phyloP scores from a whole-genome alignment of 1,140 invertebrate genomes.

The Hyles vespertilio region DNA sequence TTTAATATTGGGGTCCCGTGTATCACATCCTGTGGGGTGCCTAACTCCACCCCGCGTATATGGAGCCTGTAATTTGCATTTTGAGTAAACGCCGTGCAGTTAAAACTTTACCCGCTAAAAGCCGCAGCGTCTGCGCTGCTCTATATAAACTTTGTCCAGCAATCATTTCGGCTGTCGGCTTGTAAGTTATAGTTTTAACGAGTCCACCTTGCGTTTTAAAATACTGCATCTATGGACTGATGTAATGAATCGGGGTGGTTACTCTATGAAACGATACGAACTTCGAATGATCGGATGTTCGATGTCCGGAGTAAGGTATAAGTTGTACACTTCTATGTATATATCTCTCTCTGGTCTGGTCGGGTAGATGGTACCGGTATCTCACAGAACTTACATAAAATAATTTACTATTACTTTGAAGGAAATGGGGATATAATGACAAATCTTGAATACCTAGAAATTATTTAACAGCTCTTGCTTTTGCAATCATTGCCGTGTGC shows the following conservation, averaged over 20 bases:
- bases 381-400: background rate
- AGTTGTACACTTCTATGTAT: no score
- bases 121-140: slow-evolving; percentile 36
- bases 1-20: slow-evolving; percentile 63
- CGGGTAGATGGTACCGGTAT: background rate
- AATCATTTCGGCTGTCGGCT: slow-evolving; percentile 21
- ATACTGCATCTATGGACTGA: background rate
- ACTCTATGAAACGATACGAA: no score
- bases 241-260: no score
- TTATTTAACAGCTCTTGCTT: no score
- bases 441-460: background rate
- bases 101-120: slow-evolving; percentile 59
- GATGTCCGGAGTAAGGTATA: no score
- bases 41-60: slow-evolving; percentile 39
- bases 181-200: slow-evolving; percentile 17
- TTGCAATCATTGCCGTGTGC: no score
- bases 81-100: slow-evolving; percentile 57
- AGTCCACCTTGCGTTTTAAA: slow-evolving; percentile 1
- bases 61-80: slow-evolving; percentile 60
- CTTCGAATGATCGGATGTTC: no score
- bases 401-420: slow-evolving; percentile 1
- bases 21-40: slow-evolving; percentile 50
- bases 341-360: no score
- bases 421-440: background rate
- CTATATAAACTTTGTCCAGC: slow-evolving; percentile 38